phyloP scores from a whole-genome alignment of 1,140 invertebrate species.

The Dendroctonus valens region DNA sequence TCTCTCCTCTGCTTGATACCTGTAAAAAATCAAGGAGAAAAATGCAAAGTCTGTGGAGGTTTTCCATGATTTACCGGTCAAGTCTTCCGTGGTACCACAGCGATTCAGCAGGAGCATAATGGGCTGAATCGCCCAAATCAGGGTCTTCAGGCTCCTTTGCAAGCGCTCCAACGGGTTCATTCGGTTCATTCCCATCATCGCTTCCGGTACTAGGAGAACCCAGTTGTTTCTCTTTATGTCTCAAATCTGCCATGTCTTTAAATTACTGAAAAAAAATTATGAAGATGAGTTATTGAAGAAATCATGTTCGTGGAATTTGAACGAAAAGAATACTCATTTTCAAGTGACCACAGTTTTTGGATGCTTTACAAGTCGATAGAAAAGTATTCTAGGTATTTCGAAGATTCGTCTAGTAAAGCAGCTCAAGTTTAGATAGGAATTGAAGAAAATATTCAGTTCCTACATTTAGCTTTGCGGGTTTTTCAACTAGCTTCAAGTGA shows the following conservation, averaged over 20 bases:
- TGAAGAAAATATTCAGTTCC: no score
- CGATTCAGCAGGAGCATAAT: constrained; percentile 63
- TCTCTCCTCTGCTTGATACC: constrained; percentile 87
- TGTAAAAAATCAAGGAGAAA: constrained; percentile 37
- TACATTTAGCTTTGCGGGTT: no score
- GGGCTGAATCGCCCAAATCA: constrained; percentile 62
- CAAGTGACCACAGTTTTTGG: no score
- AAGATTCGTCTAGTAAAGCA: no score
- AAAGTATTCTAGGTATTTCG: no score
- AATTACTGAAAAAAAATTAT: no score
- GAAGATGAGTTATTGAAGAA: no score
- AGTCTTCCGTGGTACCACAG: constrained; percentile 63
- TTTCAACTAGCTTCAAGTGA: no score
- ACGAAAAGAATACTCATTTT: no score
- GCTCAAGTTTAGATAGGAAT: no score
- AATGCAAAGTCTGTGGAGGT: background rate
- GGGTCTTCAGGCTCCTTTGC: constrained; percentile 47
- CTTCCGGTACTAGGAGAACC: constrained; percentile 81
- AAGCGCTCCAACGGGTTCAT: constrained; percentile 53
- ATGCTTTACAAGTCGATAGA: no score
- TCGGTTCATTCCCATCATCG: constrained; percentile 75
- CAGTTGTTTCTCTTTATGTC: constrained; percentile 54
- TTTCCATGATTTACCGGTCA: constrained; percentile 52
- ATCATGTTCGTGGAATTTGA: no score
- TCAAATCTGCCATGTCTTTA: constrained; percentile 22